Evolutionary conservation across 2,797 vertebrate genomes (phyloP).

Genomic region (Chromis chromis): DNA sequence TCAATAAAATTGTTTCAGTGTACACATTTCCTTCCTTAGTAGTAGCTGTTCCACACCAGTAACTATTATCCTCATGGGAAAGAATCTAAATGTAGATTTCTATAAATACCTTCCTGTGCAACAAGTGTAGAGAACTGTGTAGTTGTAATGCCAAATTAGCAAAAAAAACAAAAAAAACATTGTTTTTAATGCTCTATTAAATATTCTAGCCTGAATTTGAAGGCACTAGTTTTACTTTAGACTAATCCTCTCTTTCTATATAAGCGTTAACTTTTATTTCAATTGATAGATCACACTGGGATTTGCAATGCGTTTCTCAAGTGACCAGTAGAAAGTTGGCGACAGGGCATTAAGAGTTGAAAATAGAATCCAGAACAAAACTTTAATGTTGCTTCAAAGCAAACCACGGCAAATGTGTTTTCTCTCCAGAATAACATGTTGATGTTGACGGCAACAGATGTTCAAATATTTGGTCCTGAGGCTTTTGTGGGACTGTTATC

Average conservation of each 20-base stretch:
- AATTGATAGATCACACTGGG: neutral
- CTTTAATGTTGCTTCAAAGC: constrained; percentile 51
- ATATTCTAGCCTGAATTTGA: neutral
- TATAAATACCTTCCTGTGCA: constrained; percentile 18
- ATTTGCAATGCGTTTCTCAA: constrained; percentile 15
- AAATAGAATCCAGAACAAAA: constrained; percentile 47
- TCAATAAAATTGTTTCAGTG: constrained; percentile 61
- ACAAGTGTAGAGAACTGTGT: neutral
- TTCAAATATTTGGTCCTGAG: constrained; percentile 35
- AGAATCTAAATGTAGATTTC: constrained; percentile 36
- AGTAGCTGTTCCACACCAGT: constrained; percentile 38
- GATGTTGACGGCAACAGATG: constrained; percentile 57
- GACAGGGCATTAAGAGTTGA: constrained; percentile 12
- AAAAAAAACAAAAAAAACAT: constrained; percentile 1
- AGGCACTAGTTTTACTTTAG: neutral
- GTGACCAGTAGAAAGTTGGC: constrained; percentile 3
- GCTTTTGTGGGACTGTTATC: constrained; percentile 33
- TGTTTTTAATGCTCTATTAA: neutral
- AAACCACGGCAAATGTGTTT: constrained; percentile 61
- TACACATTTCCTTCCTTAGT: constrained; percentile 60
- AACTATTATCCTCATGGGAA: constrained; percentile 48
- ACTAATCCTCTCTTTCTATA: neutral
- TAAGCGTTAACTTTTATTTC: neutral
- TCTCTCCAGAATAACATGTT: constrained; percentile 51
- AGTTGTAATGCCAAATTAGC: neutral